Base-by-base conservation (phyloP, 2,113 vertebrate genomes). In the Phainopepla nitens region DNA sequence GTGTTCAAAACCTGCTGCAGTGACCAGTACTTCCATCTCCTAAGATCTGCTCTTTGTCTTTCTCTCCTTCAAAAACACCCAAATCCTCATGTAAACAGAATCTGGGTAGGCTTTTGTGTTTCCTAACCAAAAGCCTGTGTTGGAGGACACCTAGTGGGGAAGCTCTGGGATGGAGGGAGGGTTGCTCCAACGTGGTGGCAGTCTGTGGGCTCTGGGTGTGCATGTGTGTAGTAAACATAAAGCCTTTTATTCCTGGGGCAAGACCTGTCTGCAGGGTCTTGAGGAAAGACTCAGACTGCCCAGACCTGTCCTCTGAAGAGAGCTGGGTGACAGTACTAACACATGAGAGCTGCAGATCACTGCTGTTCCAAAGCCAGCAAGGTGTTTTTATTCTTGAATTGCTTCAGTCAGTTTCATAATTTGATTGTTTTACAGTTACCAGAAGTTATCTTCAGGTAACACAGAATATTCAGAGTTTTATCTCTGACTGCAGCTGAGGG, bases 151-250 rank as follows among this genome's bases (percentile, higher is more conserved):
- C 54, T 75, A 25, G 65, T 65, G 83, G 70, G 13, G 65, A 45
- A 15, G 25, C 0, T 8, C 10, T 19, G 49, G 41, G 21, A 1
- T 73, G 64, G 17, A n/a, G 47, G 14, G 42, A 56, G 28, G 2
- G 9, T 25, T 18, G 3, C n/a, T 69, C 6, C 29, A 14, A 21
- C 14, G 2, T 9, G 7, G 1, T 77, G 42, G 7, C 11, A 11
- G 5, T 21, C 8, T 65, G 41, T 27, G 25, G 22, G 15, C 71
- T 10, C 9, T 20, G 58, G 3, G 9, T 17, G 31, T 23, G 17
- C 1, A 0, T 33, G 18, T 8, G 16, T 1, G 0, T 41, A 2
- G 21, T 31, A 33, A 44, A 19, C 25, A 39, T 35, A 91, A 84
- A 45, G 0, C 3, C 8, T 53, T 61, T 36, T 23, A 6, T 77